Evolutionary conservation across 2,797 vertebrate species (phyloP).

Genomic region (Sparidentex hasta): DNA sequence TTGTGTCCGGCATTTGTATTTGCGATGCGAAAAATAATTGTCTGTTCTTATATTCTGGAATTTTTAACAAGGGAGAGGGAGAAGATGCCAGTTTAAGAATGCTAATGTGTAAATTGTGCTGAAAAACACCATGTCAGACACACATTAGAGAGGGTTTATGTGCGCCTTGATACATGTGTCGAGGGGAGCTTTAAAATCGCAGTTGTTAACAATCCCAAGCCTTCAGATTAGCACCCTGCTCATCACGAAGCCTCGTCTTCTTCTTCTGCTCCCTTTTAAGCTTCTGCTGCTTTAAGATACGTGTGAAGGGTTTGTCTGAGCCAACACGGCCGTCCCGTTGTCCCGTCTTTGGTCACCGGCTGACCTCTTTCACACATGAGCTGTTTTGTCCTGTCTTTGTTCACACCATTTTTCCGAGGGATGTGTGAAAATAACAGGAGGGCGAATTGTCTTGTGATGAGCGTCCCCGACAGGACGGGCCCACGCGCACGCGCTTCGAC

Average conservation of each 20-base stretch:
- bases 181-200: too few species aligned
- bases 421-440: constrained; percentile 51
- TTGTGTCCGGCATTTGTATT: too few species aligned
- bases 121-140: too few species aligned
- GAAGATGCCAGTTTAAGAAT: too few species aligned
- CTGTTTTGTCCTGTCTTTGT: constrained; percentile 25
- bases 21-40: too few species aligned
- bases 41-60: too few species aligned
- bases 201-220: not conserved
- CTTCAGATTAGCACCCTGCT: not conserved
- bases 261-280: not conserved
- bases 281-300: not conserved
- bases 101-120: too few species aligned
- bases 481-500: not conserved
- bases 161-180: too few species aligned
- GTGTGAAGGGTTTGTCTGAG: not conserved
- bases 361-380: constrained; percentile 6
- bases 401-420: constrained; percentile 33
- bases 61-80: too few species aligned
- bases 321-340: not conserved
- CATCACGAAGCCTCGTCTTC: not conserved
- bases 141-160: too few species aligned
- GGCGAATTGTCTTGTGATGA: constrained; percentile 1
- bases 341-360: constrained; percentile 11
- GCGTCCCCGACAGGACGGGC: not conserved